Conservation (phyloP, 2,888 invertebrate species). For the Elegia similella region DNA sequence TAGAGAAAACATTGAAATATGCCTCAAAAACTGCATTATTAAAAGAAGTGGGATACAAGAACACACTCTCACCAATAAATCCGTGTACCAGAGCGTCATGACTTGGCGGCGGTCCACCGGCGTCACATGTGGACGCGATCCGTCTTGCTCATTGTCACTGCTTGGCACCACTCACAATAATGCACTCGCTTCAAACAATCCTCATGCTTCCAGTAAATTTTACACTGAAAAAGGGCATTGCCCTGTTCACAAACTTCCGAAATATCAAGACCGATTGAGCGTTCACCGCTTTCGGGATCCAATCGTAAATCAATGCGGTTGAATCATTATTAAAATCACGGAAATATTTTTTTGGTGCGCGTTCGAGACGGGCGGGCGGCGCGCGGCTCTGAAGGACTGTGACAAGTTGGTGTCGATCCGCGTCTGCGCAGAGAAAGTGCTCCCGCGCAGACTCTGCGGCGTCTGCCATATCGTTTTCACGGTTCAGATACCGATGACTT, state of each 20-base stretch:
- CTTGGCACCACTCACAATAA: constrained; percentile 50
- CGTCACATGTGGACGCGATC: constrained; percentile 61
- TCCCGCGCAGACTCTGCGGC: constrained; percentile 75
- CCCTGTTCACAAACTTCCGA: constrained; percentile 47
- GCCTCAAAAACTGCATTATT: constrained; percentile 3
- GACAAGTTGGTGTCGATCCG: constrained; percentile 49
- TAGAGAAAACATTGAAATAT: neutral
- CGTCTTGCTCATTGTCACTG: constrained; percentile 67
- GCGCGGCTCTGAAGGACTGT: constrained; percentile 60
- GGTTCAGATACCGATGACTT: constrained; percentile 67
- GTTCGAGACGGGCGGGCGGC: constrained; percentile 50
- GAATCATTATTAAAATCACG: constrained; percentile 9
- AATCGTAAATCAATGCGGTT: constrained; percentile 4
- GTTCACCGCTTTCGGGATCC: neutral
- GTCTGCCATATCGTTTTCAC: constrained; percentile 79
- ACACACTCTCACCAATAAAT: constrained; percentile 71
- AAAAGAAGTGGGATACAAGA: constrained; percentile 14
- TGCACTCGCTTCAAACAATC: constrained; percentile 49
- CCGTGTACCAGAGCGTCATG: constrained; percentile 79
- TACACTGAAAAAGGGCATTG: constrained; percentile 45
- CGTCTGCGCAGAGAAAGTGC: constrained; percentile 74
- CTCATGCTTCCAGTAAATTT: constrained; percentile 37
- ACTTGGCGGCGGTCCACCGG: constrained; percentile 70
- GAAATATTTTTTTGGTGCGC: constrained; percentile 7
- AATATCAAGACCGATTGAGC: constrained; percentile 35